Conservation (phyloP, 2,888 invertebrate species). For the Tromatobia lineatoria region DNA sequence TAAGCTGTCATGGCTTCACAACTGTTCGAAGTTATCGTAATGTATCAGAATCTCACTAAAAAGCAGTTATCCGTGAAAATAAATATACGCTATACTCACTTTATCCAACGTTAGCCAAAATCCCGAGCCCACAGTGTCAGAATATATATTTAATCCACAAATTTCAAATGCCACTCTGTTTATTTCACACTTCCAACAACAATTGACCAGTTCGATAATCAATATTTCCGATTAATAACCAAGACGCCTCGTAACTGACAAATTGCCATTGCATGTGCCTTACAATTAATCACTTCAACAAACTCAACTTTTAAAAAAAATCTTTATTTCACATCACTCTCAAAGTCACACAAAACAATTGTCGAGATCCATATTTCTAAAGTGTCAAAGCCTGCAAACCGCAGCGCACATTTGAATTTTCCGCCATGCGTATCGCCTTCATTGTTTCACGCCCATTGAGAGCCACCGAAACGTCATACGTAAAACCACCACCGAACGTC, state of each 20-base stretch:
- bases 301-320: neutral
- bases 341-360: constrained; percentile 7
- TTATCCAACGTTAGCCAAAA: constrained; percentile 1
- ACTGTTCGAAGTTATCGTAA: neutral
- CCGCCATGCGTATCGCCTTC: neutral
- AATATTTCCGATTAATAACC: neutral
- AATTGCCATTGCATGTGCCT: neutral
- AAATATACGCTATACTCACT: constrained; percentile 11
- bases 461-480: neutral
- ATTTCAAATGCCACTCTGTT: neutral
- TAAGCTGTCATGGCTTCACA: neutral
- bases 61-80: neutral
- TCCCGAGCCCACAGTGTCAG: neutral
- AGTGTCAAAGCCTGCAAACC: neutral
- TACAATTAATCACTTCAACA: neutral
- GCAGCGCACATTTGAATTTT: neutral
- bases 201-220: neutral
- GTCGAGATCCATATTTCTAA: constrained; percentile 1
- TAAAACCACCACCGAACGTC: neutral
- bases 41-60: neutral
- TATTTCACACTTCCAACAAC: neutral
- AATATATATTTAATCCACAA: constrained; percentile 19
- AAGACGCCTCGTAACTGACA: neutral
- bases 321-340: constrained; percentile 26
- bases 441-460: neutral